Percentiles rank a stretch among this genome's conserved stretches.
phyloP scores from a whole-genome alignment of 2,113 vertebrate genomes.

The Pandion haliaetus region DNA sequence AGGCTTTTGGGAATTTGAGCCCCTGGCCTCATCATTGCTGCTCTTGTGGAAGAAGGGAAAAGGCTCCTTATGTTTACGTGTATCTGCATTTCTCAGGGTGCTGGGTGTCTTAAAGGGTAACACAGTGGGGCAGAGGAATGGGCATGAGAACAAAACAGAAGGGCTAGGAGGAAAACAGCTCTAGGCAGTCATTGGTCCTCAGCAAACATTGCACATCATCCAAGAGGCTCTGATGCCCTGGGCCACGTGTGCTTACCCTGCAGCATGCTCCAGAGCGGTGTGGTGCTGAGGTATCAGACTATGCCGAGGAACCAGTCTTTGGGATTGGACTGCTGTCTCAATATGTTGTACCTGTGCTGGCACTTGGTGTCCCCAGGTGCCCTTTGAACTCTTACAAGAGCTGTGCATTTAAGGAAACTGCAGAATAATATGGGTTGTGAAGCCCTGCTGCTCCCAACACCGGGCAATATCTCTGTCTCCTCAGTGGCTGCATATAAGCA shows the following conservation, averaged over 20 bases:
- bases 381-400: not conserved
- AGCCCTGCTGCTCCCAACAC: not conserved
- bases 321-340: not conserved
- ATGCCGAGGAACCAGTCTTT: not conserved
- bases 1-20: not conserved
- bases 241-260: not conserved
- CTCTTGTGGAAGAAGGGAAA: not conserved
- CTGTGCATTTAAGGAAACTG: not conserved
- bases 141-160: not conserved
- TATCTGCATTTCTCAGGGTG: not conserved
- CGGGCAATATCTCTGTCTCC: not conserved
- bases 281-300: not conserved
- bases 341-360: not conserved
- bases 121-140: not conserved
- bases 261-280: not conserved
- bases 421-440: not conserved
- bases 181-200: not conserved
- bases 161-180: not conserved
- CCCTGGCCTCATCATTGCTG: not conserved
- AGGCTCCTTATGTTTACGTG: not conserved
- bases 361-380: fast-evolving
- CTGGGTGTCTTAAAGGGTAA: not conserved
- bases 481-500: not conserved
- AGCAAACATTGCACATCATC: not conserved
- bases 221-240: not conserved